A percentile compares a stretch with the other conserved stretches of the same genome.
phyloP scores from a whole-genome alignment of 2,888 invertebrate species.

The Elmis aenea region DNA sequence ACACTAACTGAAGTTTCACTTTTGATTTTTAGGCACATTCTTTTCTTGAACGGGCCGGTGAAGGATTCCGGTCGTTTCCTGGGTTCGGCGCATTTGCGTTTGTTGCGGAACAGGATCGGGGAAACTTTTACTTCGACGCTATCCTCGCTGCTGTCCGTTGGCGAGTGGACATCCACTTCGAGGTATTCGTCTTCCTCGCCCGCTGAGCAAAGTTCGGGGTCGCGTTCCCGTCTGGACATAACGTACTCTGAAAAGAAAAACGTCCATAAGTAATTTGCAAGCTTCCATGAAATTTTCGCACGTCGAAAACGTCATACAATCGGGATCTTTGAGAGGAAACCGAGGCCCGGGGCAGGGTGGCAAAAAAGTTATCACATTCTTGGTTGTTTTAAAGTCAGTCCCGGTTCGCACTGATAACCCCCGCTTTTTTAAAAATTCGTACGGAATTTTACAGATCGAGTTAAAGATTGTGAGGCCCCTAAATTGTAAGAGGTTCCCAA shows the following conservation, averaged over 20 bases:
- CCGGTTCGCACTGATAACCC: no score
- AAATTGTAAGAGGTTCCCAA: no score
- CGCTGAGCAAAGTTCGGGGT: constrained; percentile 71
- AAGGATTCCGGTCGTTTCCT: constrained; percentile 53
- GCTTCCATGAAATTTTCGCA: no score
- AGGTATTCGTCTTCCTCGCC: constrained; percentile 62
- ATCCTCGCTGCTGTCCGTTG: constrained; percentile 61
- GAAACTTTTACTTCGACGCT: constrained; percentile 60
- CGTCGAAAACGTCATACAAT: no score
- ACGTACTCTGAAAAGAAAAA: constrained; percentile 52
- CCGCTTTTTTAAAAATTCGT: no score
- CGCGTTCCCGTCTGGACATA: constrained; percentile 53
- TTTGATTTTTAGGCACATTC: constrained; percentile 54
- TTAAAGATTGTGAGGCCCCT: no score
- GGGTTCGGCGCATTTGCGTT: constrained; percentile 65
- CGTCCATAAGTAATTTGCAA: no score
- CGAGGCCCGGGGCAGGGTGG: no score
- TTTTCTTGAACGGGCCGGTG: constrained; percentile 64
- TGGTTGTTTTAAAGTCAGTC: no score
- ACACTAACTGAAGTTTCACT: constrained; percentile 26
- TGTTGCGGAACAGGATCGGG: constrained; percentile 56
- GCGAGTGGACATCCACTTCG: constrained; percentile 52
- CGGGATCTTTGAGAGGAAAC: no score
- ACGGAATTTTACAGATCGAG: no score
- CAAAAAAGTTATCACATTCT: no score